Base-by-base conservation (phyloP, 2,888 invertebrate species). In the Timema podura region DNA sequence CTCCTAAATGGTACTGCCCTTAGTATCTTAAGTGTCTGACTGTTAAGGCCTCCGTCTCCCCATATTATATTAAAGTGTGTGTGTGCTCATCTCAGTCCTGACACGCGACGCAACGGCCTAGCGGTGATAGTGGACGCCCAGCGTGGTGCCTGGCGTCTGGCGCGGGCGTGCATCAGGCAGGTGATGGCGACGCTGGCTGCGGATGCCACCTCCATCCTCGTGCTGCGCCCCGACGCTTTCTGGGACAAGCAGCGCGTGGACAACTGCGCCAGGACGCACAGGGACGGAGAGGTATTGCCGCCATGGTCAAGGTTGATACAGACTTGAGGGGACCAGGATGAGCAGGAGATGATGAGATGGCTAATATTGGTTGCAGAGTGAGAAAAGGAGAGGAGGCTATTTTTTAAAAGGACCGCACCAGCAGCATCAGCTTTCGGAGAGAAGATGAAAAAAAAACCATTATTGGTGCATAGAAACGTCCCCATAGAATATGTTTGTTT, bases 231-330 rank as follows among this genome's bases (percentile, higher is more conserved):
- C 45, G 91, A 91, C 77, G 89, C 89, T 65, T 90, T 91, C 81
- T 88, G 91, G 86, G 91, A 91, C 77, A 90, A 91, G 78, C 88
- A 90, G 77, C 79, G 85, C 47, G 88, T 91, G 64, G 89, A 90
- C 78, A 87, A 87, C 75, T 90, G 89, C 79, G 86, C 89, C 67
- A 86, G 86, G 75, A 82, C 85, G 5, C 84, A 86, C 73, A 84
- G 84, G 74, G 86, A 87, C 75, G 85, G 85, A 76, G 87, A 88
- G 84, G 86, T 86, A 79, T 75, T 75, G 3, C 30, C 30, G 30
- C 30, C 30, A 30, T 30, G 30, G 30, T 30, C 30, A 30, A 30
- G 1, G 30, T 30, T 30, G 30, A 30, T 30, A 30, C 30, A 30
- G 30, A 30, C 30, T 30, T 30, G 30, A 30, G 30, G 30, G 3